Base-by-base conservation (phyloP, 2,797 vertebrate genomes). In the Gadopsis marmoratus region DNA sequence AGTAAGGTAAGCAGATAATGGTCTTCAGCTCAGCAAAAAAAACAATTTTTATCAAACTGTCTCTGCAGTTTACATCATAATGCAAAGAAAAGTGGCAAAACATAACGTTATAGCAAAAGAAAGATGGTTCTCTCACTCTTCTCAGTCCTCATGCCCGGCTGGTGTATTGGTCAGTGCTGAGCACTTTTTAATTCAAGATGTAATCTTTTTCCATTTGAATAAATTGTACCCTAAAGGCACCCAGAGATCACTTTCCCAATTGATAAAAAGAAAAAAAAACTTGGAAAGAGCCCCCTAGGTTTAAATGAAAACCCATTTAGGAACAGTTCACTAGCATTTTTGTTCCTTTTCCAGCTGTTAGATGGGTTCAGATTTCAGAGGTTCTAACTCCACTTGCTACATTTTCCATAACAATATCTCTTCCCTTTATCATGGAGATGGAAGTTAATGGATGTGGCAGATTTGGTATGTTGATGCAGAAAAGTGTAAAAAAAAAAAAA, bases 131-230 rank as follows among this genome's bases (percentile, higher is more conserved):
- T 68, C 21, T 21, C 26, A 39, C 59, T 26, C 14, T 31, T 89
- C 78, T 86, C 53, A 16, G 23, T 73, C 69, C 66, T 79, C 68
- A 86, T 78, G 84, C 74, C 54, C 70, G 76, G 84, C 70, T 78
- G 54, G 45, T 83, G 69, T 78, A 55, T 51, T 86, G 83, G 81
- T 86, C 79, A 80, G 68, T 33, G 43, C 78, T 73, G 78, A 91
- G 72, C 43, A 76, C 74, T 84, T 90, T 89, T 92, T 89, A 91
- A 93, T 92, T 94, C 65, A 82, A 92, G 85, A 93, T 88, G 64
- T 91, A 87, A 94, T 94, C 78, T 85, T 90, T 92, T 91, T 84
- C 82, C 72, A 91, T 92, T 90, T 88, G 71, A 88, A 86, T 89
- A 89, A 92, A 93, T 91, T 77, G 23, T 65, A 88, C 86, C 82